Evolutionary conservation across 2,113 vertebrate species (phyloP), one percentile per base, ranked within the genome.

Genomic region (Hypanus sabinus): DNA sequence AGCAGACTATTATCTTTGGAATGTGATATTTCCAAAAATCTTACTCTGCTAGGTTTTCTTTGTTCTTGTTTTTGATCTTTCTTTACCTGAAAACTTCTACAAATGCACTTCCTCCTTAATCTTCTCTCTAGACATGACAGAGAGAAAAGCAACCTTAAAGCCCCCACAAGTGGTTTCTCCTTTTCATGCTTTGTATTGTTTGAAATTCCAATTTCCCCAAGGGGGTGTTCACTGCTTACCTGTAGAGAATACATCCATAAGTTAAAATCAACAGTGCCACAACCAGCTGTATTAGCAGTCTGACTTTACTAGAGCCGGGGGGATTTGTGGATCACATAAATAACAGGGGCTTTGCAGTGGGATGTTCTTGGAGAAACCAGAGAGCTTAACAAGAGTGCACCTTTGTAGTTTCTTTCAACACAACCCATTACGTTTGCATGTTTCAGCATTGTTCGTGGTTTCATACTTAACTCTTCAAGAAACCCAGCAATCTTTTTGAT

Each of bases 261-360:
- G 18, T 62, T 92, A 92, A 92, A 91, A 92, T 70, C 88, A 91
- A 91, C 60, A 68, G 88, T 91, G 30, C 62, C 65, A 92, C 38
- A 62, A 70, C 33, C 88, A 70, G 88, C 88, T 92, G 88, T 38
- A 38, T 92, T 70, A 92, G 65, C 18, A 20, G 30, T 70, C 88
- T 92, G 88, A 70, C 65, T 92, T 92, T 88, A 88, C 85, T 46
- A 88, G 85, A 62, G 85, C 85, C 57, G 36, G 88, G 65, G 88
- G 88, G 88, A 70, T 92, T 92, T 24, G 88, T n/a, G 88, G 65
- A 71, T 20, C 88, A 68, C 24, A 18, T 38, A 92, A 71, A 70
- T 38, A 70, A 92, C 33, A 92, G 65, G 38, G 68, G 70, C 36
- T n/a, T 14, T 71, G 88, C 33, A 38, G 33, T 92, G 65, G 70